Evolutionary conservation across 2,797 vertebrate genomes (phyloP), one percentile per base, ranked within the genome.

Genomic region (Hypotaenidia philippensis): DNA sequence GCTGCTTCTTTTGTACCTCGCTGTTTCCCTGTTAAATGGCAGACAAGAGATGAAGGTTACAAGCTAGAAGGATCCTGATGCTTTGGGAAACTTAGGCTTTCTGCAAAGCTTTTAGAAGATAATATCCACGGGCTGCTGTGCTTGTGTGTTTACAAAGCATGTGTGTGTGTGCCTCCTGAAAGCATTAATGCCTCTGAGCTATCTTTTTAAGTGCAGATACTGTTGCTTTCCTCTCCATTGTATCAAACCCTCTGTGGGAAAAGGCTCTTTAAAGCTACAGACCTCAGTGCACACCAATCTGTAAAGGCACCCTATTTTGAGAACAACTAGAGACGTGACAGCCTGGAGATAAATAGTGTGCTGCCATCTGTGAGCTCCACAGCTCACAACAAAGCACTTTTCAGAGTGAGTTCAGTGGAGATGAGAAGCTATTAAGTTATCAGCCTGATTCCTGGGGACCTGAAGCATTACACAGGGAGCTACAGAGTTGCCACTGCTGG

Each of bases 381-480:
- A 89, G 77, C 40, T 97, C 89, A 47, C 88, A 94, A 97, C 83
- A 96, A 89, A 97, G 95, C 80, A 83, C 93, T 88, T 74, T 81
- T 81, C 83, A 82, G 75, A 90, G 60, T 34, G 53, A 50, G 79
- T 74, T 86, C 21, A 7, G 53, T 52, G 68, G 68, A 87, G 83
- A 82, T 22, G 63, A 89, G 86, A 92, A 92, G 96, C 97, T 95
- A 93, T 92, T 95, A 96, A 94, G 93, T 96, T 94, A 97, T 97
- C 92, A 97, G 94, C 87, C 86, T 89, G 96, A 98, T 97, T 97
- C 95, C 93, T 70, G 80, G 84, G 94, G 96, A 95, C 70, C 91
- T 79, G 79, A 80, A 65, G 44, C 52, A 36, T 9, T 17, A 70
- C 32, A 53, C 47, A 65, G 79, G 74, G 36, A 36, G 64, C 45